A percentile compares a stretch with the other conserved stretches of the same genome.
Evolutionary conservation across 1,140 invertebrate genomes (phyloP).

Genomic region (Anoplolepis gracilipes): DNA sequence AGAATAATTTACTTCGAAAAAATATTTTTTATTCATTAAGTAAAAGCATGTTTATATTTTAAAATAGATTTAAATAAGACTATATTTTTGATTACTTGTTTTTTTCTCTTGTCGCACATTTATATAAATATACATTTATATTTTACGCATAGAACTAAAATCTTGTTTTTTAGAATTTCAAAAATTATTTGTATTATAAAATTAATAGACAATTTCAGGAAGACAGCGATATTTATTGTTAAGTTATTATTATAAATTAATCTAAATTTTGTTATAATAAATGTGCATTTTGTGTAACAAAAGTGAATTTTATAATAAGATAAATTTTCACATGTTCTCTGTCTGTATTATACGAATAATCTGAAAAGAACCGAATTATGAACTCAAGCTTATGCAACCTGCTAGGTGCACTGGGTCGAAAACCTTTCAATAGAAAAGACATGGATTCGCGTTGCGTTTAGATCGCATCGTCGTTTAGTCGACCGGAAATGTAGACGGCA

Average conservation of each 20-base stretch:
- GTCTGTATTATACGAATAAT: neutral
- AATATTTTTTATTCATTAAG: neutral
- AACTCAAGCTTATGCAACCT: neutral
- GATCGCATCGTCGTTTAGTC: slow-evolving; percentile 56
- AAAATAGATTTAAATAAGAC: neutral
- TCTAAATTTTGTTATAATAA: too few species aligned
- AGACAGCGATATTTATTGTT: neutral
- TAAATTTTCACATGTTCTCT: too few species aligned
- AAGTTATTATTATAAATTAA: neutral
- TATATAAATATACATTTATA: neutral
- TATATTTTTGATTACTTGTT: neutral
- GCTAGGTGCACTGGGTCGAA: neutral
- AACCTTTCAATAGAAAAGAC: slow-evolving; percentile 41
- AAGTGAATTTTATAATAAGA: neutral
- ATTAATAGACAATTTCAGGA: neutral
- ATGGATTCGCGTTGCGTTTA: slow-evolving; percentile 25
- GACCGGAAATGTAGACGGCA: slow-evolving; percentile 66
- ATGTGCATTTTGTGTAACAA: too few species aligned
- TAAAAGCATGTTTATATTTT: neutral
- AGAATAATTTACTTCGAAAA: neutral
- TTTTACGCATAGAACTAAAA: neutral
- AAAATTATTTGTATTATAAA: neutral
- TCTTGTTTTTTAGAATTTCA: neutral
- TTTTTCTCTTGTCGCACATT: neutral
- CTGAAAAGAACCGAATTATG: neutral